Base-by-base conservation (phyloP, 1,140 invertebrate genomes). In the Aphelenchoides avenae region DNA sequence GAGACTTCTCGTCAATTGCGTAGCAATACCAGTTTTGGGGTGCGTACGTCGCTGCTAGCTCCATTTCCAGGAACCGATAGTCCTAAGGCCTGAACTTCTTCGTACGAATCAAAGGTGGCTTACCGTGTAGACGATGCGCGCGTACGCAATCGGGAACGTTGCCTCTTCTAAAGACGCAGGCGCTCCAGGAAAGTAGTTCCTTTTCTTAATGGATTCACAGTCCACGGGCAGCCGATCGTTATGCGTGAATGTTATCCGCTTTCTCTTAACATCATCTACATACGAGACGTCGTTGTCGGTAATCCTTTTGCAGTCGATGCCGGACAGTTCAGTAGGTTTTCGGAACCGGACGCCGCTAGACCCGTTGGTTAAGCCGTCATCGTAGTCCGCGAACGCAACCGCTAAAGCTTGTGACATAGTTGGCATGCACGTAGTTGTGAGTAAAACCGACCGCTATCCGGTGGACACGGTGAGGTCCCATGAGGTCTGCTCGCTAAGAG, bases 1-100 rank as follows among this genome's bases (percentile, higher is more conserved):
- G 9, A 9, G 54, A 15, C 27, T 57, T 56, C 13, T 33, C 30
- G 34, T 57, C 55, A 53, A 57, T 37, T 7, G 55, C 15, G 44
- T 34, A 57, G 34, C 55, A 57, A 31, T 57, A 57, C 9, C 20
- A 58, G 26, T 57, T 57, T 37, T 43, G 31, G n/a, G 55, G 55
- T 24, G 30, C 33, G 36, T 57, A 57, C 7, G 18, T 42, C 24
- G 55, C 37, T 7, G 55, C 55, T 41, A 57, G 26, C 18, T 57
- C 55, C 24, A 31, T 29, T 41, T 57, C 55, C 15, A 57, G 7
- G 11, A 57, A 59, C 1, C 13, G 13, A 13, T 60, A 57, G 34
- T 58, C 52, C 55, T 31, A 11, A 9, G 31, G 15, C 26, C 41
- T 27, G 9, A 15, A 44, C 31, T 44, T 44, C 31, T 15, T 48